A percentile compares a stretch with the other conserved stretches of the same genome.
These are phyloP conservation scores for Casuarius casuarius DNA, from an alignment of 2,113 vertebrate genomes.

Conservation along the genomic window DNA sequence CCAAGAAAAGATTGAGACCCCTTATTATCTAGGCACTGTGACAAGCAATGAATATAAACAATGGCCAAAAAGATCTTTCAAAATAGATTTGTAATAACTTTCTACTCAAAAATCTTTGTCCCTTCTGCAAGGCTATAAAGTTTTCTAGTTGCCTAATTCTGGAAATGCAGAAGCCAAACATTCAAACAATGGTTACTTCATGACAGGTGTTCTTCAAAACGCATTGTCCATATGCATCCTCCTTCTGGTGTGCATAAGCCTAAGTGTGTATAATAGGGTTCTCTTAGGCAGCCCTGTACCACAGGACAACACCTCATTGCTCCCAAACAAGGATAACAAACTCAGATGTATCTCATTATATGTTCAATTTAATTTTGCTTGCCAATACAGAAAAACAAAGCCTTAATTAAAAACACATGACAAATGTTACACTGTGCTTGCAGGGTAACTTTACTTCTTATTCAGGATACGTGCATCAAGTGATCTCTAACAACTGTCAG, in stretches of 20 bases:
- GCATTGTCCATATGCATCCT: background rate
- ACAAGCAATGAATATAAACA: background rate
- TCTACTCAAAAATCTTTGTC: background rate
- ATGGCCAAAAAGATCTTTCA: background rate
- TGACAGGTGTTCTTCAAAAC: background rate
- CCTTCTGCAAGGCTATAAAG: background rate
- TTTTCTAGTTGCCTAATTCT: background rate
- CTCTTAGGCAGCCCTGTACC: background rate
- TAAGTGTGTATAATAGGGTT: rapidly evolving
- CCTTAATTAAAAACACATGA: background rate
- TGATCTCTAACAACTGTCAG: background rate
- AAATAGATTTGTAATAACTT: background rate
- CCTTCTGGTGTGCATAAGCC: background rate
- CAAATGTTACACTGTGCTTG: background rate
- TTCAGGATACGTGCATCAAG: background rate
- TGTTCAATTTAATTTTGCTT: background rate
- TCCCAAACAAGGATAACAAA: background rate
- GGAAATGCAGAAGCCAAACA: conserved; percentile 10
- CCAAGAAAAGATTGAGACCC: background rate
- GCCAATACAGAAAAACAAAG: background rate
- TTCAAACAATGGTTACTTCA: background rate
- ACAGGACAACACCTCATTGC: background rate
- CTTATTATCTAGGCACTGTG: background rate
- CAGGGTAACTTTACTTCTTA: background rate
- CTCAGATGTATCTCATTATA: background rate